A percentile compares a stretch with the other conserved stretches of the same genome.
These are phyloP conservation scores for Camelus dromedarius DNA, from an alignment of 2,113 vertebrate genomes.

Conservation along the genomic window DNA sequence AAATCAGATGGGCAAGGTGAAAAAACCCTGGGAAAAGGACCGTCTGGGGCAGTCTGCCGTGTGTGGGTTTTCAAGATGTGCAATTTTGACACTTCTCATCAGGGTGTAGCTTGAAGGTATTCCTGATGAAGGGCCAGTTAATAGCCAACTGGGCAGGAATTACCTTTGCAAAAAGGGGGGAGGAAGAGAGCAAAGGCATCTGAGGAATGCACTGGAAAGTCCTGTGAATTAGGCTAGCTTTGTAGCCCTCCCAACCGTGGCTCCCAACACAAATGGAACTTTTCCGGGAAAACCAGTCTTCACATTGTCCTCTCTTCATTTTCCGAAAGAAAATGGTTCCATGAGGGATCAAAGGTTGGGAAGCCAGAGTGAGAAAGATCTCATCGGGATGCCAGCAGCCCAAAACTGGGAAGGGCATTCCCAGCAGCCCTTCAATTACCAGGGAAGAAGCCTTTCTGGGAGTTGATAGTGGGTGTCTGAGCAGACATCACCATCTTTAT, in stretches of 20 bases:
- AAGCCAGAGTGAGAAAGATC: not conserved
- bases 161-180: not conserved
- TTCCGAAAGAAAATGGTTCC: not conserved
- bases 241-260: fast-evolving
- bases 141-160: not conserved
- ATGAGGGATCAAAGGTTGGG: slow-evolving; percentile 24
- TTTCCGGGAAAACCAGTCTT: not conserved
- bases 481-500: not conserved
- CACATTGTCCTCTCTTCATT: not conserved
- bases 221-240: not conserved
- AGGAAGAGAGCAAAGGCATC: not conserved
- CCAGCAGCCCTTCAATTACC: slow-evolving; percentile 60
- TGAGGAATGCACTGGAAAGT: not conserved
- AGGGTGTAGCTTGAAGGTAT: not conserved
- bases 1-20: not conserved
- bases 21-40: not conserved
- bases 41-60: not conserved
- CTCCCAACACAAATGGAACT: not conserved
- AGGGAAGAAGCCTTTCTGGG: not conserved
- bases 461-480: slow-evolving; percentile 9
- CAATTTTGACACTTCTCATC: not conserved
- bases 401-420: not conserved
- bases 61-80: not conserved
- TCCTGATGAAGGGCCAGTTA: not conserved
- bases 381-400: not conserved